Conservation (phyloP, 2,113 vertebrate species). For the Melospiza georgiana region DNA sequence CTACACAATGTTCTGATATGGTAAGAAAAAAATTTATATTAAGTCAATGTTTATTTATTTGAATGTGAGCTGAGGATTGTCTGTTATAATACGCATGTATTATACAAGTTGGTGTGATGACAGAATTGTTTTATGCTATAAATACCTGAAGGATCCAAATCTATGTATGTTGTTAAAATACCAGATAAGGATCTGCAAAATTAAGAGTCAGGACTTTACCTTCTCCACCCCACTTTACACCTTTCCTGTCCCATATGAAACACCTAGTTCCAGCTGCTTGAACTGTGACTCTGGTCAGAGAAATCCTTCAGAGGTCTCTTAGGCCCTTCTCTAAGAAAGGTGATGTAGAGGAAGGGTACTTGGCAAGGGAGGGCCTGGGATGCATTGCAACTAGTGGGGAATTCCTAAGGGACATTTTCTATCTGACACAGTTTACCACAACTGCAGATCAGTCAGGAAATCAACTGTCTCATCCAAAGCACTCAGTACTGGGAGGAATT, state of each 20-base stretch:
- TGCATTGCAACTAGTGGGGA: not conserved
- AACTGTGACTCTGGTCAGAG: not conserved
- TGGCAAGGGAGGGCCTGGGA: not conserved
- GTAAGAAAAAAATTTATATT: slow-evolving; percentile 38
- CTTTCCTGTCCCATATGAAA: not conserved
- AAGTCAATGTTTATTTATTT: slow-evolving; percentile 36
- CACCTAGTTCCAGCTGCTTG: not conserved
- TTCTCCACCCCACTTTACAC: not conserved
- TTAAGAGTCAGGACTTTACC: not conserved
- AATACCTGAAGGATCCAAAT: not conserved
- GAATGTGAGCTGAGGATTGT: not conserved
- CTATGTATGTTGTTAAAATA: not conserved
- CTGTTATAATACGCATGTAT: not conserved
- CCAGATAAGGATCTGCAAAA: not conserved
- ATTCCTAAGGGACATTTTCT: not conserved
- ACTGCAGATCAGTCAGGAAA: not conserved
- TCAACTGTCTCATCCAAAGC: not conserved
- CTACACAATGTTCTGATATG: slow-evolving; percentile 18
- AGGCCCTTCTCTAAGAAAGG: not conserved
- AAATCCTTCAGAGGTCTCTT: not conserved
- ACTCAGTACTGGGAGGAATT: not conserved
- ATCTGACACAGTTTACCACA: not conserved
- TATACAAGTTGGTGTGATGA: not conserved
- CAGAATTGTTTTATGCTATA: not conserved
- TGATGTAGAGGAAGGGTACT: not conserved